Evolutionary conservation across 1,140 invertebrate genomes (phyloP).

Genomic region (Brachionus paranguensis): DNA sequence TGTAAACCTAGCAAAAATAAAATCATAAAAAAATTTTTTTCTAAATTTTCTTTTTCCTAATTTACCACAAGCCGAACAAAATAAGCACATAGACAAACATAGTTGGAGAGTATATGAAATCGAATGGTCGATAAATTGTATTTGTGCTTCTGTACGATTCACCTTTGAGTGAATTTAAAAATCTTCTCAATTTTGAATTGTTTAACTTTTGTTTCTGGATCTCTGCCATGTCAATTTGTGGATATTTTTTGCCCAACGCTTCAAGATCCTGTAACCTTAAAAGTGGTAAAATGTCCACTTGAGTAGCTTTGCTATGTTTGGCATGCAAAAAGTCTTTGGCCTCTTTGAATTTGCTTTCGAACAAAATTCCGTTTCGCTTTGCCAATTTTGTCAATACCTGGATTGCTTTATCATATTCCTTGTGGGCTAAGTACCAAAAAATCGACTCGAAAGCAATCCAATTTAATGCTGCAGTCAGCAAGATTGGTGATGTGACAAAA

Average conservation of each 20-base stretch:
- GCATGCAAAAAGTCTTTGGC: constrained; percentile 36
- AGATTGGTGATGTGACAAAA: constrained; percentile 3
- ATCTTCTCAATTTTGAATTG: constrained; percentile 22
- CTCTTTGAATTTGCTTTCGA: constrained; percentile 34
- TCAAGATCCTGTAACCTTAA: constrained; percentile 29
- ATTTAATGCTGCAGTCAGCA: constrained; percentile 7
- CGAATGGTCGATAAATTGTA: constrained; percentile 36
- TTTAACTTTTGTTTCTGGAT: constrained; percentile 34
- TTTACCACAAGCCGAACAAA: constrained; percentile 4
- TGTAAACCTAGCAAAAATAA: constrained; percentile 3
- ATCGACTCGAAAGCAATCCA: constrained; percentile 32
- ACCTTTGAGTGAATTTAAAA: constrained; percentile 34
- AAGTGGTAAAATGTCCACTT: constrained; percentile 31
- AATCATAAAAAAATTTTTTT: not conserved
- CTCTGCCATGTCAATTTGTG: constrained; percentile 31
- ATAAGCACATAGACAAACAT: constrained; percentile 33
- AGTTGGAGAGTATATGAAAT: constrained; percentile 36
- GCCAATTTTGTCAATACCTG: not conserved
- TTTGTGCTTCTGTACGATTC: constrained; percentile 33
- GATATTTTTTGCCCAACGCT: constrained; percentile 35
- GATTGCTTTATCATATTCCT: constrained; percentile 33
- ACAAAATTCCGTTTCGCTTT: not conserved
- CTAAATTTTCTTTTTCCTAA: not conserved
- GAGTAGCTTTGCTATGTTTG: constrained; percentile 25
- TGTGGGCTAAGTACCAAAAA: constrained; percentile 34